Percentiles rank a stretch among this genome's conserved stretches.
Evolutionary conservation across 2,888 invertebrate species (phyloP).

Genomic region (Aspidapion aeneum): DNA sequence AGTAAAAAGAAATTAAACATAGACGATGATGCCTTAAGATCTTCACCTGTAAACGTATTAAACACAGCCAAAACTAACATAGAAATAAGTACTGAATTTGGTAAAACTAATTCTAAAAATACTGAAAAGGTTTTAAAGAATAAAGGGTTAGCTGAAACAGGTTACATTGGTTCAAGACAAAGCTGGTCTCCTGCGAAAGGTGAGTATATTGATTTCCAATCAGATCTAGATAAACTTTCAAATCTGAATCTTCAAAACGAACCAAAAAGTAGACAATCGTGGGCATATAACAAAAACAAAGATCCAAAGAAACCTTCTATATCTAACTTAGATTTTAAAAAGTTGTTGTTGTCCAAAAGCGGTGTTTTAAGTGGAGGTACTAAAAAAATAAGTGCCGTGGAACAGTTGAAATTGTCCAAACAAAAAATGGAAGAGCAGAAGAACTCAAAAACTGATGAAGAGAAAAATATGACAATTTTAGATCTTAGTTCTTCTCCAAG

Average conservation of each 20-base stretch:
- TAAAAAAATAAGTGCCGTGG: slow-evolving; percentile 71
- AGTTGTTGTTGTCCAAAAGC: slow-evolving; percentile 71
- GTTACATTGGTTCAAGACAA: slow-evolving; percentile 58
- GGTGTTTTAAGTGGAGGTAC: slow-evolving; percentile 49
- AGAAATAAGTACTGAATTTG: slow-evolving; percentile 16
- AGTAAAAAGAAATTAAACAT: slow-evolving; percentile 72
- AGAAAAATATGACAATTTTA: slow-evolving; percentile 58
- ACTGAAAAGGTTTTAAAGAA: slow-evolving; percentile 36
- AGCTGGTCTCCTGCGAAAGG: slow-evolving; percentile 61
- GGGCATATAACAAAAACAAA: slow-evolving; percentile 61
- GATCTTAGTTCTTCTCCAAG: slow-evolving; percentile 70
- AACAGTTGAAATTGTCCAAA: slow-evolving; percentile 68
- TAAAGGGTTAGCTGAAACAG: slow-evolving; percentile 56
- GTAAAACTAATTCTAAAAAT: slow-evolving; percentile 1
- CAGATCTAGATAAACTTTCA: slow-evolving; percentile 44
- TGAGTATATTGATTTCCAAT: slow-evolving; percentile 43
- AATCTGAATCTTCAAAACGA: slow-evolving; percentile 35
- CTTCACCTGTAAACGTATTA: slow-evolving; percentile 38
- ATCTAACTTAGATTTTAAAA: slow-evolving; percentile 83
- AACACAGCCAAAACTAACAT: slow-evolving; percentile 3
- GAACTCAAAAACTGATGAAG: slow-evolving; percentile 28
- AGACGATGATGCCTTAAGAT: slow-evolving; percentile 53
- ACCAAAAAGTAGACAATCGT: slow-evolving; percentile 47
- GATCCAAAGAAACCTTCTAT: slow-evolving; percentile 66
- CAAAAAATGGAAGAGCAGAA: slow-evolving; percentile 47